Conservation (phyloP, 2,113 vertebrate genomes). For the Verasper variegatus region DNA sequence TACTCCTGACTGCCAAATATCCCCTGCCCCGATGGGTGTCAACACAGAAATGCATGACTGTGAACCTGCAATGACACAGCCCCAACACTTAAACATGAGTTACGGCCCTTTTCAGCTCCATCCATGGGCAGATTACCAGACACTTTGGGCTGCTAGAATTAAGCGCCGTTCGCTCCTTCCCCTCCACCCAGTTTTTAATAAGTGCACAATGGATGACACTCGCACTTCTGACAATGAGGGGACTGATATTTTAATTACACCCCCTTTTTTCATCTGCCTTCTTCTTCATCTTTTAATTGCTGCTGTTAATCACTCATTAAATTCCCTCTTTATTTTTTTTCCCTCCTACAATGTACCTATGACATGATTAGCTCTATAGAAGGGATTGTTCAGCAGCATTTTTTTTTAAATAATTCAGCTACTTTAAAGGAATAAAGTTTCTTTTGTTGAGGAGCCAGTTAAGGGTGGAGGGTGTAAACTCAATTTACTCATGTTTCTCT, state of each 20-base stretch:
- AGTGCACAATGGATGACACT: slow-evolving; percentile 99
- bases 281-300: slow-evolving; percentile 90
- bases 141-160: slow-evolving; percentile 99
- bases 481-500: slow-evolving; percentile 15
- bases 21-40: slow-evolving; percentile 99
- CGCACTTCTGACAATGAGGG: slow-evolving; percentile 99
- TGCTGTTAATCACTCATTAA: slow-evolving; percentile 95
- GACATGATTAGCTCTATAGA: slow-evolving; percentile 94
- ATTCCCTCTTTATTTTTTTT: slow-evolving; percentile 81
- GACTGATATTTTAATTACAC: slow-evolving; percentile 99
- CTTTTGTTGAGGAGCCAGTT: slow-evolving; percentile 23
- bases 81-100: slow-evolving; percentile 99
- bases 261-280: slow-evolving; percentile 84
- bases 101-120: slow-evolving; percentile 97
- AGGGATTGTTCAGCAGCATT: slow-evolving; percentile 86
- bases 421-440: slow-evolving; percentile 48
- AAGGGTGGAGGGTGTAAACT: slow-evolving; percentile 6
- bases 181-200: slow-evolving; percentile 97
- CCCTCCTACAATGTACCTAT: slow-evolving; percentile 91
- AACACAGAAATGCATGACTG: slow-evolving; percentile 99
- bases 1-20: slow-evolving; percentile 99
- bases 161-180: slow-evolving; percentile 96
- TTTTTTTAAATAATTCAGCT: slow-evolving; percentile 42
- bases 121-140: slow-evolving; percentile 99
- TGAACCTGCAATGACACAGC: slow-evolving; percentile 99